Conservation (phyloP, 1,140 invertebrate species). For the Mya arenaria region DNA sequence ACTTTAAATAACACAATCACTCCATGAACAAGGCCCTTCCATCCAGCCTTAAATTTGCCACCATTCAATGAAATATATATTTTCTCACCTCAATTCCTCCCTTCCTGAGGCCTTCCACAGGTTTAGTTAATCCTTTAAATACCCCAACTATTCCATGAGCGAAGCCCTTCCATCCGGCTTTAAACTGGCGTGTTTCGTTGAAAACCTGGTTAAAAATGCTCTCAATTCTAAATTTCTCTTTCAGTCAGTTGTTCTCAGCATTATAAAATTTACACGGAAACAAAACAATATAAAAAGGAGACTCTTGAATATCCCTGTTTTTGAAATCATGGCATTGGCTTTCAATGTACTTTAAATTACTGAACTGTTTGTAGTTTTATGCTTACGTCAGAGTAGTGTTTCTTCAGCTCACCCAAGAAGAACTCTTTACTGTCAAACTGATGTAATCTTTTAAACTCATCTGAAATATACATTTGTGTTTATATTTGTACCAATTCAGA, state of each 20-base stretch:
- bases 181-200: too few species aligned
- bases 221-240: too few species aligned
- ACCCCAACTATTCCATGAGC: constrained; percentile 96
- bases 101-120: constrained; percentile 92
- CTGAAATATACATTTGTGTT: too few species aligned
- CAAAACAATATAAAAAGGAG: too few species aligned
- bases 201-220: too few species aligned
- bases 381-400: constrained; percentile 89
- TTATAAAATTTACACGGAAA: too few species aligned
- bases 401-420: constrained; percentile 88
- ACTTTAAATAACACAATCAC: too few species aligned
- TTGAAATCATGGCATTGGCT: not conserved
- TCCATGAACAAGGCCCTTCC: too few species aligned
- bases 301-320: not conserved
- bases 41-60: too few species aligned
- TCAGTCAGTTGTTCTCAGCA: too few species aligned
- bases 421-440: constrained; percentile 83
- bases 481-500: too few species aligned
- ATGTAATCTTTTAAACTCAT: not conserved
- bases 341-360: not conserved
- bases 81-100: constrained; percentile 89
- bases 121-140: constrained; percentile 94
- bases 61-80: not conserved
- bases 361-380: constrained; percentile 74
- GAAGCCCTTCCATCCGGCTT: constrained; percentile 95